A percentile compares a stretch with the other conserved stretches of the same genome.
Conservation (phyloP, 2,797 vertebrate species). For the Pantherophis alleghaniensis region DNA sequence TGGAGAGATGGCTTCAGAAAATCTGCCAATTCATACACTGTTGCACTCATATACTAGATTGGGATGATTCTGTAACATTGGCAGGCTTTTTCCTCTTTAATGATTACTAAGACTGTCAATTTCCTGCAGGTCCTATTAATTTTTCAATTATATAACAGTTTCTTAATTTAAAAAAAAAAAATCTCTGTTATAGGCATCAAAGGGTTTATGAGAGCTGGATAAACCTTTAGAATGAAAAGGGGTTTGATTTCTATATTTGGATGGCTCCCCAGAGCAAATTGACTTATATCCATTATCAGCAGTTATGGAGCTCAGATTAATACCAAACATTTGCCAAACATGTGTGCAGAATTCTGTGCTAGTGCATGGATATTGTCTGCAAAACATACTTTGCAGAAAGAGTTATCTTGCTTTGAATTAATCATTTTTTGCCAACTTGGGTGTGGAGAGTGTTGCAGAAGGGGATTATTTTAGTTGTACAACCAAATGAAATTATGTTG, state of each 20-base stretch:
- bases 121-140: not conserved
- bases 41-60: rapidly evolving
- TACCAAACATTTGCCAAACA: not conserved
- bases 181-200: not conserved
- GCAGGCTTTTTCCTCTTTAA: not conserved
- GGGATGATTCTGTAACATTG: not conserved
- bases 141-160: not conserved
- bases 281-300: not conserved
- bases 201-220: not conserved
- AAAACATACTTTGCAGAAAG: not conserved
- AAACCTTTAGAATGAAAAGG: not conserved
- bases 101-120: not conserved
- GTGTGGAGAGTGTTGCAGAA: not conserved
- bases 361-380: not conserved
- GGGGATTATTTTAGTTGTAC: not conserved
- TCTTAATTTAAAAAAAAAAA: not conserved
- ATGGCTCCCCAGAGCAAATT: not conserved
- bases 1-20: rapidly evolving
- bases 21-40: rapidly evolving
- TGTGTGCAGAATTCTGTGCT: not conserved
- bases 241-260: not conserved
- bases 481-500: not conserved
- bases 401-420: not conserved
- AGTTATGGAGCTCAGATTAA: not conserved
- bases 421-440: not conserved